Evolutionary conservation across 2,797 vertebrate genomes (phyloP).

Genomic region (Chrosomus eos): DNA sequence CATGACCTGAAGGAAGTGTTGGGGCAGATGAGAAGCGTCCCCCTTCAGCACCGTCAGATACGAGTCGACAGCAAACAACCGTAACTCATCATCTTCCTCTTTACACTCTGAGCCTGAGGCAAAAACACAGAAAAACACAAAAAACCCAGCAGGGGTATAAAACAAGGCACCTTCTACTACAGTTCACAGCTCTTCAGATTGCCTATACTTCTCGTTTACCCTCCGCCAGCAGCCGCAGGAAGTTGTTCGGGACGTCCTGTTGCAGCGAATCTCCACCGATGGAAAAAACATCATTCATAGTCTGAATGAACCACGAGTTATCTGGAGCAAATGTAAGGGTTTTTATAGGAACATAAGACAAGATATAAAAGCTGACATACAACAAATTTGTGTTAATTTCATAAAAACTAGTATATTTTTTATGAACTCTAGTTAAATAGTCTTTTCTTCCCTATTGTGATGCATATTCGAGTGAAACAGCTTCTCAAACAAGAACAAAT

Average conservation of each 20-base stretch:
- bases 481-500: background rate
- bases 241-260: conserved; percentile 90
- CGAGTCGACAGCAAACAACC: conserved; percentile 88
- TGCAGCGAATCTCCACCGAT: conserved; percentile 90
- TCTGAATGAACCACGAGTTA: conserved; percentile 96
- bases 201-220: conserved; percentile 71
- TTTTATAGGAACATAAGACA: conserved; percentile 79
- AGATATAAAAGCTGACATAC: background rate
- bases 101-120: conserved; percentile 88
- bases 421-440: background rate
- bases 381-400: background rate
- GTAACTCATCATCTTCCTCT: conserved; percentile 86
- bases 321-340: conserved; percentile 88
- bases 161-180: no score
- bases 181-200: background rate
- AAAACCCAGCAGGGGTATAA: background rate
- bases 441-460: background rate
- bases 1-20: conserved; percentile 96
- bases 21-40: conserved; percentile 77
- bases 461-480: background rate
- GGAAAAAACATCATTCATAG: conserved; percentile 94
- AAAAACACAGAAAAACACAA: conserved; percentile 7
- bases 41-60: conserved; percentile 85
- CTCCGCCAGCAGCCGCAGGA: conserved; percentile 90
- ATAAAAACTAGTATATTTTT: background rate